Percentiles rank a stretch among this genome's conserved stretches.
Conservation (phyloP, 1,140 invertebrate species). For the Globodera ellingtonae region DNA sequence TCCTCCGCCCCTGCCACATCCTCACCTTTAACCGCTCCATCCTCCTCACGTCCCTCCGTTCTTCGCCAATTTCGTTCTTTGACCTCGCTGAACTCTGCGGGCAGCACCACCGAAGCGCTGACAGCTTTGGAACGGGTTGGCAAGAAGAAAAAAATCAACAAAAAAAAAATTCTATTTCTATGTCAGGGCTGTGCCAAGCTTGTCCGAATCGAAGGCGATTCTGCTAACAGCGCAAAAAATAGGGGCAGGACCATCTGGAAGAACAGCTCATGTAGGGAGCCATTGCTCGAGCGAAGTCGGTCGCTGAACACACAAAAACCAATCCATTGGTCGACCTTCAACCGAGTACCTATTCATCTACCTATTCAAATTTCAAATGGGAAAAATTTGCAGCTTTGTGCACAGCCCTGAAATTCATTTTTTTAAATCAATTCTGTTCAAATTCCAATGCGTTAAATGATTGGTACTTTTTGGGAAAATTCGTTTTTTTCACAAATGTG, state of each 20-base stretch:
- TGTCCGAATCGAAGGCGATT: neutral
- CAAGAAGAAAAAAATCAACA: neutral
- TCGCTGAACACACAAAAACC: neutral
- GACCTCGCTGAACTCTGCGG: neutral
- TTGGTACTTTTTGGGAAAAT: too few relatives aligned
- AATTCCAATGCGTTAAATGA: too few relatives aligned
- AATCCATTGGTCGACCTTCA: neutral
- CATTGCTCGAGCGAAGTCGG: neutral
- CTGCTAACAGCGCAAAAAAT: neutral
- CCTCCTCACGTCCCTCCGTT: neutral
- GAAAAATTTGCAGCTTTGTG: neutral
- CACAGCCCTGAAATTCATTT: neutral
- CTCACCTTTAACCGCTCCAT: neutral
- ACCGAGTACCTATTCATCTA: neutral
- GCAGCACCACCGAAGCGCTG: constrained; percentile 3
- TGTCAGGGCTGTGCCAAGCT: neutral
- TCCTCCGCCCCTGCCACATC: neutral
- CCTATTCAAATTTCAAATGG: neutral
- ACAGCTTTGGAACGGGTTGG: neutral
- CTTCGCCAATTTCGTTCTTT: neutral
- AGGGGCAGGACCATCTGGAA: too few relatives aligned
- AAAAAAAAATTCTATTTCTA: neutral
- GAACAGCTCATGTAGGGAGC: neutral
- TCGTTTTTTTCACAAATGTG: too few relatives aligned
- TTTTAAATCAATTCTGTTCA: too few relatives aligned